A percentile compares a stretch with the other conserved stretches of the same genome.
Evolutionary conservation across 2,888 invertebrate genomes (phyloP).

Genomic region (Prionchulus punctatus): DNA sequence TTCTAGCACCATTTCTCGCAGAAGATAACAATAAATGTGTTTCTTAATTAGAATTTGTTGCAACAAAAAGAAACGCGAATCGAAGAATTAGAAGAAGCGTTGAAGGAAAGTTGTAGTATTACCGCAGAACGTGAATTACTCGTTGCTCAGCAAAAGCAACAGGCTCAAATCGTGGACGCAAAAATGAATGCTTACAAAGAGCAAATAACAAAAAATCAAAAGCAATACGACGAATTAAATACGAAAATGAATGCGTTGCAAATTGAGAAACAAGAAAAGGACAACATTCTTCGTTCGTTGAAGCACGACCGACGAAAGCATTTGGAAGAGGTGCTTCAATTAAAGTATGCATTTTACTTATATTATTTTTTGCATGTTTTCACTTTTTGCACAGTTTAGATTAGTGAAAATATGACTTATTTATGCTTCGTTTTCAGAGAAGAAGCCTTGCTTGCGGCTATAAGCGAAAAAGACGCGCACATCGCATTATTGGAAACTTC

Average conservation of each 20-base stretch:
- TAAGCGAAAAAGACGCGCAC: conserved; percentile 73
- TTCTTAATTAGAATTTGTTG: background rate
- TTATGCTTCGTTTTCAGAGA: conserved; percentile 43
- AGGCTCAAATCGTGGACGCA: conserved; percentile 12
- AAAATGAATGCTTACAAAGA: background rate
- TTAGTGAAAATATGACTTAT: no score
- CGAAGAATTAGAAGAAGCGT: conserved; percentile 61
- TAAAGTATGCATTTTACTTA: conserved; percentile 48
- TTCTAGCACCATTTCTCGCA: no score
- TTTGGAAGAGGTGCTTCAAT: conserved; percentile 56
- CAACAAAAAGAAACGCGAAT: conserved; percentile 30
- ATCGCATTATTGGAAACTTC: conserved; percentile 62
- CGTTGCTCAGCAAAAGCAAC: conserved; percentile 36
- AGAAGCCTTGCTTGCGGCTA: conserved; percentile 62
- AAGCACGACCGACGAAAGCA: conserved; percentile 49
- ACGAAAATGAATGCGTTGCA: conserved; percentile 50
- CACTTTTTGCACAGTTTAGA: background rate
- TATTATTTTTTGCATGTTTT: background rate
- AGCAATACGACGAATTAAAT: conserved; percentile 51
- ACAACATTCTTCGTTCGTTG: conserved; percentile 46
- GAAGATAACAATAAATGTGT: no score
- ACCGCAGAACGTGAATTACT: conserved; percentile 43
- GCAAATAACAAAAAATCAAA: conserved; percentile 47
- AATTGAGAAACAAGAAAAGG: conserved; percentile 48
- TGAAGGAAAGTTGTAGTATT: conserved; percentile 54